Evolutionary conservation across 2,113 vertebrate species (phyloP), one percentile per base, ranked within the genome.

Genomic region (Neogale vison): DNA sequence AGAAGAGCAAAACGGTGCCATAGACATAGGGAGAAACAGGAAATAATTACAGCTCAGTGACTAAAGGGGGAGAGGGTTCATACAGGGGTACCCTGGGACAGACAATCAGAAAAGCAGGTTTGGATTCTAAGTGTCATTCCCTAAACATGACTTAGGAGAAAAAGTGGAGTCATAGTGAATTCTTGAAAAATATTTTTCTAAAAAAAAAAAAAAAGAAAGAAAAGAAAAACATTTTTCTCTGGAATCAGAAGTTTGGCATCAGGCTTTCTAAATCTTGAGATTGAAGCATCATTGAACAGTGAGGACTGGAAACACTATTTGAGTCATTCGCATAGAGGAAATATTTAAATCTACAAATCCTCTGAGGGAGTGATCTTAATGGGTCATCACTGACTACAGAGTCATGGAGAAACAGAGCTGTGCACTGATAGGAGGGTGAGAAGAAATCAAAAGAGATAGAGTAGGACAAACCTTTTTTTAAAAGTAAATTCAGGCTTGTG

Each of bases 161-260:
- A 39, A 90, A 77, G 34, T 14, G 7, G 7, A 36, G 31, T 93
- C 67, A 34, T 1, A 88, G 79, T 20, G 42, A n/a, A 79, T 89
- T 76, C 81, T 74, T 93, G 39, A 69, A 84, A 85, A 92, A 23
- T 0, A 0, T 24, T 81, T 90, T 47, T 63, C 59, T 96, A 17
- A 52, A 52, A 52, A 52, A 50, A 50, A 6, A 18, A 52, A 52
- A 1, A 52, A 52, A 50, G 47, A 50, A 50, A 50, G 12, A 50
- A 50, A 52, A 55, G 39, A 57, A 84, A 81, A 92, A 18, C 0
- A 0, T 17, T 81, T 90, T 47, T 63, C 59, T 96, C 42, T 86
- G 18, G 79, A 92, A 92, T 95, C 55, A 63, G 52, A 93, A 94
- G 52, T 85, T 94, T 83, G 77, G 82, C 96, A 97, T 47, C 13